Evolutionary conservation across 1,140 invertebrate genomes (phyloP).

Genomic region (Magallana angulata): DNA sequence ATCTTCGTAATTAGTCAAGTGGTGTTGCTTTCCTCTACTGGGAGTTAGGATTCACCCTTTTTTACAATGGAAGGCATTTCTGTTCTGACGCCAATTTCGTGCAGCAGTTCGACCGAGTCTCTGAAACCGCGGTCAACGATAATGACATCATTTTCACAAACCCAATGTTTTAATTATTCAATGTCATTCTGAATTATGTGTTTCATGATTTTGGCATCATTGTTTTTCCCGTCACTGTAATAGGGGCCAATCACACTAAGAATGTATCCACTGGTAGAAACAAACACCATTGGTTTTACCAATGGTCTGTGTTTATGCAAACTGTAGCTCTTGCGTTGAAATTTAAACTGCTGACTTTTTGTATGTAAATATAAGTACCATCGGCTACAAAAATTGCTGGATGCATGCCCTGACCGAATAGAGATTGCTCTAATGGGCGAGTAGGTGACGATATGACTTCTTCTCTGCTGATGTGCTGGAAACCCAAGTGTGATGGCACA

Average conservation of each 20-base stretch:
- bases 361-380: constrained; percentile 45
- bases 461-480: neutral
- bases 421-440: neutral
- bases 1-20: constrained; percentile 39
- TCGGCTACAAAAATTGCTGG: constrained; percentile 26
- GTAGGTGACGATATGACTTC: neutral
- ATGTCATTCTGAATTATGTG: too few relatives aligned
- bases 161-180: neutral
- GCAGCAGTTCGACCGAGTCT: constrained; percentile 9
- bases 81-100: constrained; percentile 38
- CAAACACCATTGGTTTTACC: constrained; percentile 25
- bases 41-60: constrained; percentile 5
- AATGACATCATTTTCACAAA: constrained; percentile 29
- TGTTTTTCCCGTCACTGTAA: too few relatives aligned
- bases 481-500: constrained; percentile 28
- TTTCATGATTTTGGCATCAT: too few relatives aligned
- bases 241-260: too few relatives aligned
- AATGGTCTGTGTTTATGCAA: constrained; percentile 39
- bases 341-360: constrained; percentile 40
- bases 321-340: constrained; percentile 12
- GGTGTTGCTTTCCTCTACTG: constrained; percentile 30
- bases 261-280: too few relatives aligned
- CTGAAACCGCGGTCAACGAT: constrained; percentile 40
- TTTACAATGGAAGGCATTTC: constrained; percentile 42
- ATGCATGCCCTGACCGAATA: neutral